Conservation (phyloP, 2,113 vertebrate genomes). For the Thunnus maccoyii region DNA sequence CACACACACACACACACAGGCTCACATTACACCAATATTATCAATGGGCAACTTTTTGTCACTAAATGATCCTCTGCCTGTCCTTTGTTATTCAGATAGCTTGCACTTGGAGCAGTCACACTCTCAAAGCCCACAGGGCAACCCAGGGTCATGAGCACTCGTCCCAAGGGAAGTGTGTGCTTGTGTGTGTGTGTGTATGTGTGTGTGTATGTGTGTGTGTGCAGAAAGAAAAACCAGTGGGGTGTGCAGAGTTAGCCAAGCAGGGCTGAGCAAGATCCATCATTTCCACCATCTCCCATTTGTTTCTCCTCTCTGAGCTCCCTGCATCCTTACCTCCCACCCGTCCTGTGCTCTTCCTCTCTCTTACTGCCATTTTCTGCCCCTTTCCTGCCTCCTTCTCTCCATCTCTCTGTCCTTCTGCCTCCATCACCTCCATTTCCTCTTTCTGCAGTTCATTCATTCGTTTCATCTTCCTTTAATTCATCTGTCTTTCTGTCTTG, state of each 20-base stretch:
- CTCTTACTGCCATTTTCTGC: constrained; percentile 12
- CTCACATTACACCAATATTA: constrained; percentile 18
- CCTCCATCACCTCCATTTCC: neutral
- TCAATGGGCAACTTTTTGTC: constrained; percentile 17
- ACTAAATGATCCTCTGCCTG: constrained; percentile 27
- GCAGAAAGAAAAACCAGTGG: constrained; percentile 23
- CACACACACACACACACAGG: neutral
- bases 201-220: constrained; percentile 14
- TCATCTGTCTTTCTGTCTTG: neutral
- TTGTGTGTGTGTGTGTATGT: constrained; percentile 3
- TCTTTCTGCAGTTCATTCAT: neutral
- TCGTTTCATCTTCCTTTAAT: neutral
- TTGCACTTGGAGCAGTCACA: constrained; percentile 34
- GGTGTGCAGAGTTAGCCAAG: constrained; percentile 57
- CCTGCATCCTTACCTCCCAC: constrained; percentile 31
- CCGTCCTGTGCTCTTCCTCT: neutral
- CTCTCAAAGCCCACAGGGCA: constrained; percentile 49
- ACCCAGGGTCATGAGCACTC: constrained; percentile 46
- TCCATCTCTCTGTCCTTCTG: neutral
- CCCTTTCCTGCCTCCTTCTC: constrained; percentile 24
- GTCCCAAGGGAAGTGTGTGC: constrained; percentile 34
- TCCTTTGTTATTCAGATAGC: constrained; percentile 56
- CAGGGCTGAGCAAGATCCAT: constrained; percentile 42
- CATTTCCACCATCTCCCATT: constrained; percentile 58
- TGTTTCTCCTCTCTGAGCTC: constrained; percentile 55